Conservation (phyloP, 2,888 invertebrate species). For the Drosophila emarginata region DNA sequence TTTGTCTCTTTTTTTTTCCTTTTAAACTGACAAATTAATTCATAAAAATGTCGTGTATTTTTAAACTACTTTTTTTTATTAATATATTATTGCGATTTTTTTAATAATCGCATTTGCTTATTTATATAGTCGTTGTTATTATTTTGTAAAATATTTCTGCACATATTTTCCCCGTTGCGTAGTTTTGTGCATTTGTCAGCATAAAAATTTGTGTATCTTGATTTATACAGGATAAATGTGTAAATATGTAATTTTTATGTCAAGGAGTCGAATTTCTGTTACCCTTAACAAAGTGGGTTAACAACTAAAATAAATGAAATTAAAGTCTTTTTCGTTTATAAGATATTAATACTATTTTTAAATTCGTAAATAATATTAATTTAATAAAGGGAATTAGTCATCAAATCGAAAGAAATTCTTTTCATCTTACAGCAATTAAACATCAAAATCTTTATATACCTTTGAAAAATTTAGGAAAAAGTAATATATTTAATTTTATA, state of each 20-base stretch:
- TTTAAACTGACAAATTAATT: conserved; percentile 22
- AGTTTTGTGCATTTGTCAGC: conserved; percentile 45
- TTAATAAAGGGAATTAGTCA: too few relatives aligned
- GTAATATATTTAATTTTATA: too few relatives aligned
- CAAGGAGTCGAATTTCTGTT: background rate
- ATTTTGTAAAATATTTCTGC: conserved; percentile 37
- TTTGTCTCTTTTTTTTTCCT: background rate
- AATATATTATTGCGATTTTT: background rate
- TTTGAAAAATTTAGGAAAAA: too few relatives aligned
- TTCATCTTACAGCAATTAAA: too few relatives aligned
- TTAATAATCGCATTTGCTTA: conserved; percentile 21
- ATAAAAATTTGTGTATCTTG: conserved; percentile 32
- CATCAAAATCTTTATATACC: too few relatives aligned
- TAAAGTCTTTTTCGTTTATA: too few relatives aligned
- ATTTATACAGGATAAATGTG: conserved; percentile 38
- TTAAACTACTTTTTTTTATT: conserved; percentile 11
- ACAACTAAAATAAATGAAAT: too few relatives aligned
- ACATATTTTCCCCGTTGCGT: conserved; percentile 27
- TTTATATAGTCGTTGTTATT: conserved; percentile 29
- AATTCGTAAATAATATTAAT: too few relatives aligned
- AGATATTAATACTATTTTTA: too few relatives aligned
- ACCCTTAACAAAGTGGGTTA: background rate
- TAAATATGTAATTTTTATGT: conserved; percentile 15
- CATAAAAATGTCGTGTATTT: conserved; percentile 26
- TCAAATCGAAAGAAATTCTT: too few relatives aligned